Percentiles rank a stretch among this genome's conserved stretches.
These are phyloP conservation scores for Casuarius casuarius DNA, from an alignment of 2,113 vertebrate species.

Conservation along the genomic window DNA sequence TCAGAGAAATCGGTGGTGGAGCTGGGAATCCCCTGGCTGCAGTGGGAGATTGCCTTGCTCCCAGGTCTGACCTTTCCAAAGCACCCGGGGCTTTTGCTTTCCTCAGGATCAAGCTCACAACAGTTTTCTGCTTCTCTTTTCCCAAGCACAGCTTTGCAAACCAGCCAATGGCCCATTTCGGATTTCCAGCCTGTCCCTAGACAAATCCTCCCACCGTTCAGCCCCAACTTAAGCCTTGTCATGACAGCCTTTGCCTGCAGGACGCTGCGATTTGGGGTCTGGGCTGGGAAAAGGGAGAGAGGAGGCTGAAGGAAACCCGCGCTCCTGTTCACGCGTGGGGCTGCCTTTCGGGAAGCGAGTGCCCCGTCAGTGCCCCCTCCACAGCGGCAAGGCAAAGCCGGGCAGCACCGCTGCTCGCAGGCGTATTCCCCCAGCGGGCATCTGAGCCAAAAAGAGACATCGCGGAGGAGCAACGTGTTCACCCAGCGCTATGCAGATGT, in stretches of 20 bases:
- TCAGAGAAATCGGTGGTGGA: no score
- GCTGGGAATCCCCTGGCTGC: background rate
- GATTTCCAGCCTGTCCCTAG: background rate
- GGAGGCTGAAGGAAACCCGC: no score
- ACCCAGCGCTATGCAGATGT: background rate
- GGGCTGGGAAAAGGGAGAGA: no score
- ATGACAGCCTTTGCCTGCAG: no score
- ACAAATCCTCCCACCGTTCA: background rate
- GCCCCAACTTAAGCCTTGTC: background rate
- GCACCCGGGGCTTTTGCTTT: background rate
- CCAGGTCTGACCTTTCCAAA: background rate
- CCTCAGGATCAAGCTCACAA: background rate
- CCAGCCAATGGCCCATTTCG: background rate
- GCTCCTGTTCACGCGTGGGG: no score
- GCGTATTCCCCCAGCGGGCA: no score
- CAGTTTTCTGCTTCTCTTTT: background rate
- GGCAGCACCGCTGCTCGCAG: no score
- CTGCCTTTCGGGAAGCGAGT: no score
- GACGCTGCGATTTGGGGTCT: no score
- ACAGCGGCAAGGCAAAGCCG: background rate
- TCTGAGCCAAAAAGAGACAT: background rate
- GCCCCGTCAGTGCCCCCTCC: no score
- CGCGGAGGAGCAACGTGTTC: background rate
- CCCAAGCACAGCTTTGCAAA: background rate
- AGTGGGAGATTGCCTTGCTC: background rate